Evolutionary conservation across 2,113 vertebrate genomes (phyloP), one percentile per base, ranked within the genome.

Genomic region (Pteropus alecto): DNA sequence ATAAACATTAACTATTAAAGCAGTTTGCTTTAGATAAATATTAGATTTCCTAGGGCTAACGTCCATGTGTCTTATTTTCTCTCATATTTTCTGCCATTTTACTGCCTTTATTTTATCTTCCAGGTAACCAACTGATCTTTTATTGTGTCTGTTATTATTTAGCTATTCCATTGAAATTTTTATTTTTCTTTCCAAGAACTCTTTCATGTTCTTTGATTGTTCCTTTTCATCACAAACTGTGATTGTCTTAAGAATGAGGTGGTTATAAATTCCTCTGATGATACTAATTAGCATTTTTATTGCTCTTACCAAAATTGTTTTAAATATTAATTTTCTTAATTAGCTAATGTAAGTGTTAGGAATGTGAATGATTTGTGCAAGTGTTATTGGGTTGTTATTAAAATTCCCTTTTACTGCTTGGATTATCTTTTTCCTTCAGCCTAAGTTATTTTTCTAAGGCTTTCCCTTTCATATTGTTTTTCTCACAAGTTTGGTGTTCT

Each of bases 1-100:
- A 60, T 61, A 93, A 93, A 93, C 68, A 92, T 41, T 70, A 95
- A 92, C 92, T n/a, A 41, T 56, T 74, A 74, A 46, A 46, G 73
- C 96, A 91, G 22, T 12, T 61, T 33, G 15, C 74, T 68, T 92
- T 92, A 87, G 16, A 82, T 67, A 86, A 81, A 33, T 60, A 74
- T 56, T 82, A 87, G 10, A 81, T 88, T 93, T 94, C n/a, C 21
- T 38, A 67, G 35, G 41, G 22, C n/a, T 88, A 87, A 71, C 41
- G 87, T 90, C 15, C 56, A 71, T 35, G 24, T n/a, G 5, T 83
- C 15, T 87, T 92, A 79, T 73, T 95, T 95, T 88, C 60, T 81
- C 61, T 78, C 46, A 43, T n/a, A 74, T 79, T 79, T 82, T 76
- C 60, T 30, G 3, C 77, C 16, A 79, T 84, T 90, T 96, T 79